Base-by-base conservation (phyloP, 2,797 vertebrate species). In the Platyrinchus mystaceus region DNA sequence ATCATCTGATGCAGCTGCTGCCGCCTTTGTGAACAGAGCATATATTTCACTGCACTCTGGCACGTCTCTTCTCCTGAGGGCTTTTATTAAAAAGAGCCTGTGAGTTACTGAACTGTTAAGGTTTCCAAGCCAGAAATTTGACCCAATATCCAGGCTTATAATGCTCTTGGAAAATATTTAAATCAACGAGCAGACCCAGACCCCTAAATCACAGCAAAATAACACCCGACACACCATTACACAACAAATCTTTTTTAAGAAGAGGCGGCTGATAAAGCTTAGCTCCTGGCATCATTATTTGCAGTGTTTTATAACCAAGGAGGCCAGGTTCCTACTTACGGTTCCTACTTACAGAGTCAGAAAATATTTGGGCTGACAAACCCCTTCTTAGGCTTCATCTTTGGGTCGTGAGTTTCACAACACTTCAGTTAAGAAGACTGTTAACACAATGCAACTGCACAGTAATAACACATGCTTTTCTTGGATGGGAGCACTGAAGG, bases 241-340 rank as follows among this genome's bases (percentile, higher is more conserved):
- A 95, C 75, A 94, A 87, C 90, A 96, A 90, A 95, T 94, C 92
- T 94, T 88, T 92, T 81, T 73, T 95, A 95, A 95, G 92, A 94
- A 77, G 90, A 90, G 71, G 90, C 14, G 15, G 92, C 94, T 95
- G 96, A 93, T 95, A 73, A 94, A 95, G 95, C 92, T 96, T 94
- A 95, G 88, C 74, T 93, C 74, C 90, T 84, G 93, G 94, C 90
- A 87, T 93, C 88, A 24, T 92, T 89, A 93, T 89, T 95, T 76
- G 77, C 88, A 67, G 37, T 46, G 87, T 95, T 96, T 94, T 95
- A 83, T 95, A 96, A 95, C 87, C 26, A 82, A 82, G 90, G 80
- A 73, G 74, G 90, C 63, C 88, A 94, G 90, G 91, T 79, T 94
- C 90, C 70, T 79, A 52, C 91, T 79, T 82, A 73, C 0, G 0